Evolutionary conservation across 2,888 invertebrate species (phyloP).

Genomic region (Chalcosyrphus nemorum): DNA sequence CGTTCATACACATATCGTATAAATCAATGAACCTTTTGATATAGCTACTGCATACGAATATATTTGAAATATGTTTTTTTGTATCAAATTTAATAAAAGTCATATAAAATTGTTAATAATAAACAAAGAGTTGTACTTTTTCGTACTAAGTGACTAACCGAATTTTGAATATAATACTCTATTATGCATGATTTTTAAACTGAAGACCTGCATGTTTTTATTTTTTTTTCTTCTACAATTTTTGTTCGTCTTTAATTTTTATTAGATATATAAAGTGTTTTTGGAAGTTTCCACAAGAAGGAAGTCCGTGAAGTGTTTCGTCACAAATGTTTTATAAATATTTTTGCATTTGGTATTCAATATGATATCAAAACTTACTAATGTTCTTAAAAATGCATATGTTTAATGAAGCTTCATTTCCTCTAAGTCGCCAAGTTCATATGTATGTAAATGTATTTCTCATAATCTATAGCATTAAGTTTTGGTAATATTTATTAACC

Average conservation of each 20-base stretch:
- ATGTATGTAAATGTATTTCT: conserved; percentile 3
- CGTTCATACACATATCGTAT: conserved; percentile 19
- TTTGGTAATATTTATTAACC: conserved; percentile 62
- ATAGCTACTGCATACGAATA: conserved; percentile 26
- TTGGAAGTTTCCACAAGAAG: conserved; percentile 39
- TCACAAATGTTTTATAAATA: conserved; percentile 11
- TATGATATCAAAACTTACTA: conserved; percentile 32
- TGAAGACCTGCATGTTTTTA: not conserved
- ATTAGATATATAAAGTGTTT: not conserved
- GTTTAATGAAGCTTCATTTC: conserved; percentile 33
- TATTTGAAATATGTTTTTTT: conserved; percentile 42
- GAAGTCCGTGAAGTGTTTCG: conserved; percentile 27
- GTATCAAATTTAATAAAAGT: conserved; percentile 60
- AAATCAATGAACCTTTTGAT: conserved; percentile 16
- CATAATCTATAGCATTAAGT: conserved; percentile 48
- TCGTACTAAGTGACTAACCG: conserved; percentile 1
- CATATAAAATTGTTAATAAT: conserved; percentile 51
- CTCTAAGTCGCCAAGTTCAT: conserved; percentile 29
- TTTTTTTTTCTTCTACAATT: not conserved
- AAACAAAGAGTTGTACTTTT: conserved; percentile 7
- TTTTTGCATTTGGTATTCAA: conserved; percentile 35
- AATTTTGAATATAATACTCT: conserved; percentile 4
- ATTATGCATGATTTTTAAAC: not conserved
- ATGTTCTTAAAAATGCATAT: conserved; percentile 25
- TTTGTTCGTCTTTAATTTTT: not conserved